phyloP scores from a whole-genome alignment of 2,888 invertebrate genomes.

The Tachina grossa region DNA sequence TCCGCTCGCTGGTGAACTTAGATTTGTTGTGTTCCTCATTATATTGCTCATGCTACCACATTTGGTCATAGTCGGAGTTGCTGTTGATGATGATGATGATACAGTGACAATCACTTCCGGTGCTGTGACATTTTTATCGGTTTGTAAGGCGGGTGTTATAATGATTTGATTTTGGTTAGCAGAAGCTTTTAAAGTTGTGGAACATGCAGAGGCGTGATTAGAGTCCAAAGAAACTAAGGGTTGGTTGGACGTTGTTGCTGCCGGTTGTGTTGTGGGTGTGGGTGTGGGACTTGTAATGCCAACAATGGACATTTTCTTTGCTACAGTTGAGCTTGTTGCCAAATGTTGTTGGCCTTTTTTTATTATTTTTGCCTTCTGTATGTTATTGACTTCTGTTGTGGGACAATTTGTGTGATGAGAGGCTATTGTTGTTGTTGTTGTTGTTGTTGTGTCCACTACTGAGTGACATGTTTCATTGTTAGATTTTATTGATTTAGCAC shows the following conservation, averaged over 20 bases:
- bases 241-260: conserved; percentile 62
- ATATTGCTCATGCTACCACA: conserved; percentile 39
- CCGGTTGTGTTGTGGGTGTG: conserved; percentile 75
- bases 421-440: conserved; percentile 19
- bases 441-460: conserved; percentile 50
- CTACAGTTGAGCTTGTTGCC: conserved; percentile 21
- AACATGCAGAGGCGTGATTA: conserved; percentile 36
- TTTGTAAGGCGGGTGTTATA: conserved; percentile 57
- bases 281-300: conserved; percentile 70
- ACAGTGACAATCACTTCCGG: conserved; percentile 53
- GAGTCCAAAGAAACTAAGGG: conserved; percentile 40
- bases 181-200: conserved; percentile 36
- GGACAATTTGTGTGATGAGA: conserved; percentile 59
- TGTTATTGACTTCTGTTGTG: conserved; percentile 43
- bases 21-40: conserved; percentile 5
- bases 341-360: conserved; percentile 44
- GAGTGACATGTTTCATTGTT: conserved; percentile 70
- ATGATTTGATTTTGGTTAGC: conserved; percentile 48
- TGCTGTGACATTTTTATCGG: conserved; percentile 39
- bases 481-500: conserved; percentile 64
- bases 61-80: conserved; percentile 51
- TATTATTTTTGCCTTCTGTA: conserved; percentile 26
- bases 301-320: conserved; percentile 57
- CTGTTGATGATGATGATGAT: conserved; percentile 11
- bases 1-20: conserved; percentile 27